These are phyloP conservation scores for Capitulum mitella DNA, from an alignment of 2,888 invertebrate species.

Conservation along the genomic window DNA sequence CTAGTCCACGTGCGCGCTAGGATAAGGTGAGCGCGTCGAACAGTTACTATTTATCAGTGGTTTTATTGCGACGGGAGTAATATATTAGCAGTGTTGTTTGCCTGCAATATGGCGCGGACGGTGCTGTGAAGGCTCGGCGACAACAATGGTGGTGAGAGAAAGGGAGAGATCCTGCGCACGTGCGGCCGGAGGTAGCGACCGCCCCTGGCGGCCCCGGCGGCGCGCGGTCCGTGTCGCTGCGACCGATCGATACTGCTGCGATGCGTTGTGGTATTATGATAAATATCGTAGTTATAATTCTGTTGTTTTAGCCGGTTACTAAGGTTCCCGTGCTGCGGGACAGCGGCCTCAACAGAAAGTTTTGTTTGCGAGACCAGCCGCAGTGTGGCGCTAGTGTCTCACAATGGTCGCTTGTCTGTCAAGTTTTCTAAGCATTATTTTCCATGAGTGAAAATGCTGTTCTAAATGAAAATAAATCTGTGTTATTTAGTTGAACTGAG, in stretches of 20 bases:
- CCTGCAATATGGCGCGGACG: constrained; percentile 15
- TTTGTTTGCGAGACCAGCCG: constrained; percentile 10
- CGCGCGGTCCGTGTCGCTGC: neutral
- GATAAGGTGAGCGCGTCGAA: constrained; percentile 14
- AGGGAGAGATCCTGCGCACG: neutral
- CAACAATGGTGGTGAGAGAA: neutral
- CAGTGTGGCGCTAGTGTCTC: neutral
- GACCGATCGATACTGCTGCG: neutral
- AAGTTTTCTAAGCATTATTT: constrained; percentile 22
- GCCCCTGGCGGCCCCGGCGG: neutral
- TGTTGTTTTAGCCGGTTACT: constrained; percentile 6
- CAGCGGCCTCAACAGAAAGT: neutral
- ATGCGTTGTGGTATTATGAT: constrained; percentile 5
- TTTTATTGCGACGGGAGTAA: constrained; percentile 22
- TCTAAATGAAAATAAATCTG: constrained; percentile 22
- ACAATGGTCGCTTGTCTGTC: neutral
- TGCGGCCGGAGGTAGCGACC: neutral
- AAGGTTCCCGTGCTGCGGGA: neutral
- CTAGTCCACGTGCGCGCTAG: constrained; percentile 20
- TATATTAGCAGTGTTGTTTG: constrained; percentile 21
- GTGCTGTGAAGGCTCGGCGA: neutral
- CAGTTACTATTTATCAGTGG: constrained; percentile 25
- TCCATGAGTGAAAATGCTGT: constrained; percentile 23
- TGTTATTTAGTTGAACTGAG: neutral
- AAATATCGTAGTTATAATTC: constrained; percentile 20